Evolutionary conservation across 2,113 vertebrate species (phyloP), one percentile per base, ranked within the genome.

Genomic region (Echinops telfairi): DNA sequence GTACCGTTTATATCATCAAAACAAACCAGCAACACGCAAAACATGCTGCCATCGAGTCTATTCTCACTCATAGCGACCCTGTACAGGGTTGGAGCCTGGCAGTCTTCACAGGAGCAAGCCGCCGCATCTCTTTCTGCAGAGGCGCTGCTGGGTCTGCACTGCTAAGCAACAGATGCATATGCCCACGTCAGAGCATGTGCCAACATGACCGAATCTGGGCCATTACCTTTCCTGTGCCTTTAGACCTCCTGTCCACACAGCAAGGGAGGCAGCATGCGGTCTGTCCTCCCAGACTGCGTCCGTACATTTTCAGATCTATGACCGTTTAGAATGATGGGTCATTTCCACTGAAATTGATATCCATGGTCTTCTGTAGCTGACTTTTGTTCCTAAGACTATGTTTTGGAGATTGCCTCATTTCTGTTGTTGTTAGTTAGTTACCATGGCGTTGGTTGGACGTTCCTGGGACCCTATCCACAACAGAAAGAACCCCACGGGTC

Each of bases 381-480:
- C n/a, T 86, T 92, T 86, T 83, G 11, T 29, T 43, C 53, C n/a
- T 89, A 83, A 38, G 3, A 27, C 62, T 82, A 31, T 64, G 5
- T 89, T 89, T 87, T 84, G 6, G 64, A 89, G 47, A 81, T 62
- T 53, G 47, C 79, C 80, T 90, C 33, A 47, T 36, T 86, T 53
- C 88, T 9, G 40, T 3, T 90, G 66, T 31, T 88, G 58, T 40
- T 68, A 85, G 40, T 22, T 53, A 53, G 47, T 53, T 53, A 53
- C 47, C 47, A 53, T 10, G 47, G 47, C 9, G 47, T 53, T 9
- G 12, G 47, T 53, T 53, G 5, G 47, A 53, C 9, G 5, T 53
- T 9, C 9, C 47, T 12, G 47, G 47, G 12, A 53, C 47, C 47
- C 47, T 6, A 53, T 53, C 47, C 47, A 53, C 47, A 53, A 10